Evolutionary conservation across 2,888 invertebrate species (phyloP).

Genomic region (Cheilosia vulpina): DNA sequence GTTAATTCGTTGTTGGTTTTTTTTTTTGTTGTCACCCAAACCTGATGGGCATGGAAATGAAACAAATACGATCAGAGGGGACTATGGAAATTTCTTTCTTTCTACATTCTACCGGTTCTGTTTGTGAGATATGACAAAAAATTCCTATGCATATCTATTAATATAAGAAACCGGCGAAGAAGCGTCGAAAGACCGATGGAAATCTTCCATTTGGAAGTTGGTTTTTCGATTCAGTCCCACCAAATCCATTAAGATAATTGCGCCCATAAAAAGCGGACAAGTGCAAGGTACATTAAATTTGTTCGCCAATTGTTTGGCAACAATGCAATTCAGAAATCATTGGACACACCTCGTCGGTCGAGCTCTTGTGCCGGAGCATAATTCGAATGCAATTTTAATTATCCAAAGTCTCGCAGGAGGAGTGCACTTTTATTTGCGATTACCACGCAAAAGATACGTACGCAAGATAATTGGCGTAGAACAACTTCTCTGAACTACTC

Average conservation of each 20-base stretch:
- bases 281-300: neutral
- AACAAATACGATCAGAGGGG: conserved; percentile 4
- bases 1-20: conserved; percentile 31
- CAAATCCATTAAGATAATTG: conserved; percentile 63
- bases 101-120: conserved; percentile 42
- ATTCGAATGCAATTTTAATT: conserved; percentile 64
- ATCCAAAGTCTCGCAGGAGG: conserved; percentile 26
- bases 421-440: conserved; percentile 31
- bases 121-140: conserved; percentile 60
- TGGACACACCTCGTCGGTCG: conserved; percentile 7
- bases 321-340: neutral
- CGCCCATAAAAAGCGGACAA: conserved; percentile 9
- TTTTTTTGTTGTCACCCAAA: conserved; percentile 42
- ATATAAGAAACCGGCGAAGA: conserved; percentile 41
- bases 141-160: conserved; percentile 1
- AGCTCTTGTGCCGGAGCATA: neutral
- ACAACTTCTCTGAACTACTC: conserved; percentile 1
- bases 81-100: conserved; percentile 50
- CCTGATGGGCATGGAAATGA: conserved; percentile 60
- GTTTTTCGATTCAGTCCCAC: neutral
- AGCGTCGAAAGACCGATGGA: neutral
- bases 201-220: neutral
- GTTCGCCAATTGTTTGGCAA: conserved; percentile 6
- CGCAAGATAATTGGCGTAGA: neutral
- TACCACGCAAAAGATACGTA: conserved; percentile 36